These are phyloP conservation scores for Leptarthrus brevirostris DNA, from an alignment of 2,888 invertebrate genomes.

Conservation along the genomic window DNA sequence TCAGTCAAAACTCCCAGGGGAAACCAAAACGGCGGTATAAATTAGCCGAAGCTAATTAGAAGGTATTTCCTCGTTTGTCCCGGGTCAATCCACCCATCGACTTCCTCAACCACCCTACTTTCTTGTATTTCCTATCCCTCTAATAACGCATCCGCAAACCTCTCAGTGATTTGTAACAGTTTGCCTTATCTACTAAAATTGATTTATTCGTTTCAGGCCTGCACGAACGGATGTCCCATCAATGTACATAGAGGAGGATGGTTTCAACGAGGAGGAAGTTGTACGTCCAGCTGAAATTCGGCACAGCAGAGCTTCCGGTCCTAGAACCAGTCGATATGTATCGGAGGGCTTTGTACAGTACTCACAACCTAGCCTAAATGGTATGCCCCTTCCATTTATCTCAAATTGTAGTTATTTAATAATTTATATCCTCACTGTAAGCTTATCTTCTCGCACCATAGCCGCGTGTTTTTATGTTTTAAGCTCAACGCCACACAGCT, in stretches of 20 bases:
- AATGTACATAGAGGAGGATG: constrained; percentile 68
- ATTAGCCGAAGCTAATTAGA: neutral
- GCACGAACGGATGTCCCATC: constrained; percentile 67
- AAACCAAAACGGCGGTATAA: no score
- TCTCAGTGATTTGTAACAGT: constrained; percentile 37
- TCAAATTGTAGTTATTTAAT: constrained; percentile 61
- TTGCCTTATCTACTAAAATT: constrained; percentile 41
- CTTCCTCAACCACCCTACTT: neutral
- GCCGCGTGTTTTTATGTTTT: neutral
- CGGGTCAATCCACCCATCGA: neutral
- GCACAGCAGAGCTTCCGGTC: constrained; percentile 58
- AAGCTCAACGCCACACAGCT: neutral
- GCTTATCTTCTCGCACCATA: constrained; percentile 40
- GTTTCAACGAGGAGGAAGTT: constrained; percentile 64
- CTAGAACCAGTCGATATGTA: constrained; percentile 61
- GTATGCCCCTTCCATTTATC: constrained; percentile 67
- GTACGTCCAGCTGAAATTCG: constrained; percentile 59
- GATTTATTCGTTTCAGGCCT: constrained; percentile 59
- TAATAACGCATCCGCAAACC: constrained; percentile 21
- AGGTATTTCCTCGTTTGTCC: neutral
- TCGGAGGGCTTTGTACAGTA: constrained; percentile 68
- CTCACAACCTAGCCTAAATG: constrained; percentile 68
- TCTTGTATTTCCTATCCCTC: constrained; percentile 14
- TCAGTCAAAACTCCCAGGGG: no score
- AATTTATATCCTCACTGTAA: constrained; percentile 41